Percentiles rank a stretch among this genome's conserved stretches.
These are phyloP conservation scores for Ophioderma brevispina DNA, from an alignment of 35 echinoderm and acorn worm species.

Conservation along the genomic window DNA sequence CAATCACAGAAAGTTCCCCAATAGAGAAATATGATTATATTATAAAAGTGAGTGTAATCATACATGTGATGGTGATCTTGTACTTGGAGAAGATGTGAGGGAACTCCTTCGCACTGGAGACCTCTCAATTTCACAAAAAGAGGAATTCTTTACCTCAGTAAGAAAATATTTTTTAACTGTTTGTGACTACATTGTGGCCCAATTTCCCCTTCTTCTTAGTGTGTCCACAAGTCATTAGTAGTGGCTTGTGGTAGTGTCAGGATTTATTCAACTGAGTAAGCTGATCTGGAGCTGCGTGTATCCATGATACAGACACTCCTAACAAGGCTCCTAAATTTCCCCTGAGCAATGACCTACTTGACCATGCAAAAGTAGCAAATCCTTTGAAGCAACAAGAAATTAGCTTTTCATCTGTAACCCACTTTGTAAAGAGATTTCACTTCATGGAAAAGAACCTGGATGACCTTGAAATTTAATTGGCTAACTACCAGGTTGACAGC, in stretches of 20 bases:
- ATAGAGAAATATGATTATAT: constrained; percentile 23
- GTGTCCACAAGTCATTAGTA: too few species aligned
- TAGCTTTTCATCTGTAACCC: constrained; percentile 44
- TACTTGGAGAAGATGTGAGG: constrained; percentile 44
- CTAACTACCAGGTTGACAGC: constrained; percentile 40
- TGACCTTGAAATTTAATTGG: constrained; percentile 66
- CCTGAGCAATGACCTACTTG: constrained; percentile 35
- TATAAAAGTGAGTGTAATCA: constrained; percentile 44
- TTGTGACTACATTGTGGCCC: constrained; percentile 43
- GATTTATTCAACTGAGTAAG: too few species aligned
- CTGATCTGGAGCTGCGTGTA: too few species aligned
- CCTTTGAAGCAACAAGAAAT: constrained; percentile 22
- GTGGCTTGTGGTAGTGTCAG: too few species aligned
- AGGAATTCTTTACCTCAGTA: constrained; percentile 40
- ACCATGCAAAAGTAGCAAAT: constrained; percentile 48
- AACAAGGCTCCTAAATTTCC: too few species aligned
- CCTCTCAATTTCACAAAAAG: not conserved
- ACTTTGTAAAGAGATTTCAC: constrained; percentile 72
- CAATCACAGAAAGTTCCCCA: constrained; percentile 33
- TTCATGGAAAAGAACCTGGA: constrained; percentile 48
- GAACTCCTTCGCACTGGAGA: constrained; percentile 45
- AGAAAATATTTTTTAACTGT: constrained; percentile 45
- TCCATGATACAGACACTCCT: too few species aligned
- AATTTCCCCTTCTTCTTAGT: too few species aligned
- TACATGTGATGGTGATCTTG: constrained; percentile 37